A percentile compares a stretch with the other conserved stretches of the same genome.
Conservation (phyloP, 2,888 invertebrate genomes). For the Plagodis pulveraria region DNA sequence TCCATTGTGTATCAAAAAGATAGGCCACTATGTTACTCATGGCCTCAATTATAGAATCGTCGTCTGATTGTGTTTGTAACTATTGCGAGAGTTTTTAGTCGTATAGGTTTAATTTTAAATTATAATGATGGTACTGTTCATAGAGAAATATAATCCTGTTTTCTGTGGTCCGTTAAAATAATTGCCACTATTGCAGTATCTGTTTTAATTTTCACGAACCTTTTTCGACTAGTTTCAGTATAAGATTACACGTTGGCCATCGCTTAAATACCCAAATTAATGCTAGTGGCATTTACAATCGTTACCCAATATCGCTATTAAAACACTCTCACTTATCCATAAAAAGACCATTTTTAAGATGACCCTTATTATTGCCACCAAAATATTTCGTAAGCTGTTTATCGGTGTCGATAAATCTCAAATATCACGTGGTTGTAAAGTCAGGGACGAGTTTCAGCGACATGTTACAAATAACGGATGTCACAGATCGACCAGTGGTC, state of each 20-base stretch:
- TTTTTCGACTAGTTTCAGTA: not conserved
- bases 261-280: conserved; percentile 4
- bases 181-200: too few species aligned
- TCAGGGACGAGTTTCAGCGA: not conserved
- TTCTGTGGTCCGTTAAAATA: too few species aligned
- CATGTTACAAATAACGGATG: not conserved
- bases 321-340: not conserved
- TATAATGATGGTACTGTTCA: too few species aligned
- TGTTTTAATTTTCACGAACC: too few species aligned
- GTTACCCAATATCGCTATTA: conserved; percentile 8
- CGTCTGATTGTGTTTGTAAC: too few species aligned
- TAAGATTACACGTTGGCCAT: not conserved
- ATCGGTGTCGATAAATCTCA: conserved; percentile 10
- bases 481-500: too few species aligned
- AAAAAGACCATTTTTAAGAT: conserved; percentile 4
- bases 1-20: too few species aligned
- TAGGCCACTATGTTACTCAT: too few species aligned
- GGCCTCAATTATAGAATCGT: too few species aligned
- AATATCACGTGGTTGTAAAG: not conserved
- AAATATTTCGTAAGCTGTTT: conserved; percentile 7
- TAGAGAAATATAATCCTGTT: too few species aligned
- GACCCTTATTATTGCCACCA: conserved; percentile 2
- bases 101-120: too few species aligned
- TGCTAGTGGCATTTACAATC: conserved; percentile 4
- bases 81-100: too few species aligned